phyloP scores from a whole-genome alignment of 35 echinoderm and acorn worm species.

The Ophiothrix spiculata region DNA sequence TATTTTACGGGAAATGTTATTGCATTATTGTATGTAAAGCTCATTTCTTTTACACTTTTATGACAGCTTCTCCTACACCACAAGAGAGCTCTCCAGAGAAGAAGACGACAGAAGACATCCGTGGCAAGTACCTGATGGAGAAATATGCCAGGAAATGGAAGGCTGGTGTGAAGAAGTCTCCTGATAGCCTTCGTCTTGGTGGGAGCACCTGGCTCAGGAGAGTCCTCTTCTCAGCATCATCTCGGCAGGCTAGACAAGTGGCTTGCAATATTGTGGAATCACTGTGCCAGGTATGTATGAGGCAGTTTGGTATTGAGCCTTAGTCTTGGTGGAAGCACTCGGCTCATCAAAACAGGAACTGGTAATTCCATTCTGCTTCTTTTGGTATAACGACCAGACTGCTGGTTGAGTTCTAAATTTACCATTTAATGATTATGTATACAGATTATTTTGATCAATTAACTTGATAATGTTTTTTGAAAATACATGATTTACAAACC shows the following conservation, averaged over 20 bases:
- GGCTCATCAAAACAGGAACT: no score
- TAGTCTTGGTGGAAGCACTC: no score
- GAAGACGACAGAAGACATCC: conserved; percentile 35
- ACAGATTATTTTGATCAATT: no score
- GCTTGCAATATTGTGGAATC: conserved; percentile 99
- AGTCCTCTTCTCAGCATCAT: conserved; percentile 89
- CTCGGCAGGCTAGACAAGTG: conserved; percentile 84
- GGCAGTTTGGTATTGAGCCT: background rate
- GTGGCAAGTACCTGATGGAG: conserved; percentile 95
- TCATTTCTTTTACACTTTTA: no score
- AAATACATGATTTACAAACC: no score
- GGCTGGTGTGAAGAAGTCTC: conserved; percentile 73
- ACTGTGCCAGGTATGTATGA: conserved; percentile 75
- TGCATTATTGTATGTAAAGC: no score
- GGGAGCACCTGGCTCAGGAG: conserved; percentile 89
- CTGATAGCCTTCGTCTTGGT: conserved; percentile 69
- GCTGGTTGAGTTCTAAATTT: no score
- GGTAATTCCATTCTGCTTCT: no score
- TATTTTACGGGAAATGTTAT: no score
- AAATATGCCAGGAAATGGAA: conserved; percentile 96
- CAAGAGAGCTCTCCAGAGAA: conserved; percentile 33
- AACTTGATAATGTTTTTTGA: no score
- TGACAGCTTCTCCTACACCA: background rate
- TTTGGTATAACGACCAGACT: no score
- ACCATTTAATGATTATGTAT: no score